A percentile compares a stretch with the other conserved stretches of the same genome.
These are phyloP conservation scores for Tanaodytes sp. DNA, from an alignment of 2,888 invertebrate species.

Conservation along the genomic window DNA sequence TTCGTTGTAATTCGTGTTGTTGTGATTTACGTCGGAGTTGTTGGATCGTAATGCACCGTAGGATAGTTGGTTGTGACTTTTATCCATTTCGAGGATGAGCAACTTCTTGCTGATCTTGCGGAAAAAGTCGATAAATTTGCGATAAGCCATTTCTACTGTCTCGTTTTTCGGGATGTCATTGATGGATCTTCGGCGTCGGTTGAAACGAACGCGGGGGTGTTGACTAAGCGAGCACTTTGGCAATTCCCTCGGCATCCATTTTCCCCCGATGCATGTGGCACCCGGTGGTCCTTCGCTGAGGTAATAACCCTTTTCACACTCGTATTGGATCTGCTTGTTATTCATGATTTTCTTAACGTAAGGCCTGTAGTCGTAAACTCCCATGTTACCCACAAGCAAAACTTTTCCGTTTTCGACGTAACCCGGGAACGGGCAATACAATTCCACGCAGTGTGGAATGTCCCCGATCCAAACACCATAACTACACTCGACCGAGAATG, in stretches of 20 bases:
- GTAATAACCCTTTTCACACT: constrained; percentile 93
- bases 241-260: constrained; percentile 91
- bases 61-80: constrained; percentile 60
- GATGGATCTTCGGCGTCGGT: constrained; percentile 78
- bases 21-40: constrained; percentile 16
- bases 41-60: constrained; percentile 44
- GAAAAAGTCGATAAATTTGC: constrained; percentile 70
- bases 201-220: constrained; percentile 90
- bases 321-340: constrained; percentile 96
- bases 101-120: constrained; percentile 68
- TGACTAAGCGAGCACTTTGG: constrained; percentile 90
- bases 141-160: constrained; percentile 59
- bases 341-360: constrained; percentile 93
- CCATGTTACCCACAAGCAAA: constrained; percentile 94
- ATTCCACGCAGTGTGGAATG: constrained; percentile 85
- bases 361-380: constrained; percentile 93
- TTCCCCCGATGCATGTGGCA: constrained; percentile 94
- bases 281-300: constrained; percentile 90
- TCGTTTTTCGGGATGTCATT: constrained; percentile 60
- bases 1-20: constrained; percentile 42
- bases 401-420: constrained; percentile 92
- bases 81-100: constrained; percentile 67
- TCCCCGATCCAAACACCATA: constrained; percentile 97
- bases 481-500: constrained; percentile 87
- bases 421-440: constrained; percentile 95